Evolutionary conservation across 2,113 vertebrate genomes (phyloP).

Genomic region (Colaptes auratus): DNA sequence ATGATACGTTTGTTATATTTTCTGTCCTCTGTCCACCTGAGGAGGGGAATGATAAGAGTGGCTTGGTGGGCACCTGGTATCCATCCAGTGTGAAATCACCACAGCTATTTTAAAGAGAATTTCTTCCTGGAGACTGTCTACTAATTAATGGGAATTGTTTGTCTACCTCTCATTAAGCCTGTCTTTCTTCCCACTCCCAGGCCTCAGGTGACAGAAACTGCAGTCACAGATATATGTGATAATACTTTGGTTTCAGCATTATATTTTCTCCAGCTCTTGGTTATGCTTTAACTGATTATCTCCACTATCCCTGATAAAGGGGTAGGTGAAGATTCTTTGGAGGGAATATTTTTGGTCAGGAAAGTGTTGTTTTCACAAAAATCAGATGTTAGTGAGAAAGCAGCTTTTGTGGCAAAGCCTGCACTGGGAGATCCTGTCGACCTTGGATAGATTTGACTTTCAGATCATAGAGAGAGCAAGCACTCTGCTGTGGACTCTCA

Average conservation of each 20-base stretch:
- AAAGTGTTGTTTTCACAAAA: neutral
- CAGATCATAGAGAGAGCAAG: neutral
- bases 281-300: neutral
- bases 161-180: neutral
- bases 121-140: neutral
- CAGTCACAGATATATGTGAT: neutral
- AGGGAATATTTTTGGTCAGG: neutral
- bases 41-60: too few relatives aligned
- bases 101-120: neutral
- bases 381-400: neutral
- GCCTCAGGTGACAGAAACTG: neutral
- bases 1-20: too few relatives aligned
- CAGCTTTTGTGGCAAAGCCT: neutral
- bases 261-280: neutral
- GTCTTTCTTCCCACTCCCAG: neutral
- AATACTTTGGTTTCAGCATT: neutral
- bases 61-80: too few relatives aligned
- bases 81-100: neutral
- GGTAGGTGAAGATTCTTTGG: neutral
- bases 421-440: neutral
- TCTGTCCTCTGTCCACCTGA: too few relatives aligned
- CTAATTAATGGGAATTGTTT: neutral
- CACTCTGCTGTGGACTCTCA: neutral
- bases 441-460: neutral
- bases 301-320: neutral